These are phyloP conservation scores for Amazona vittata DNA, from an alignment of 2,113 vertebrate genomes.

Conservation along the genomic window DNA sequence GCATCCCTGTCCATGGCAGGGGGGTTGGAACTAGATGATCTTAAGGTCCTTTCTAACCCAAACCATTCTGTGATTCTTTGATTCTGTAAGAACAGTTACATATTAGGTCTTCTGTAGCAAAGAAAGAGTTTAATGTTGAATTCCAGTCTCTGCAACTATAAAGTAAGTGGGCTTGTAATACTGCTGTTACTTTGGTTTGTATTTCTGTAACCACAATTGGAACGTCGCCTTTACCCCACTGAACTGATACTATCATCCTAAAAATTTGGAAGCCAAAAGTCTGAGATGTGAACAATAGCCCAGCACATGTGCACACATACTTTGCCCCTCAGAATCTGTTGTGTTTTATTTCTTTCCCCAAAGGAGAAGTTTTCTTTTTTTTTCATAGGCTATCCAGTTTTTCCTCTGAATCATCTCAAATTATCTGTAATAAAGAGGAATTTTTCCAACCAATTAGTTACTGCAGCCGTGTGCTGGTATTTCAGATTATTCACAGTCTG, in stretches of 20 bases:
- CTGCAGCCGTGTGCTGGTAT: slow-evolving; percentile 25
- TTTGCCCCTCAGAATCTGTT: not conserved
- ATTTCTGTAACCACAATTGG: slow-evolving; percentile 22
- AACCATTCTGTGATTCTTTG: not conserved
- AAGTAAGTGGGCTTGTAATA: not conserved
- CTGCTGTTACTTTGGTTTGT: slow-evolving; percentile 14
- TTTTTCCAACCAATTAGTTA: slow-evolving; percentile 62
- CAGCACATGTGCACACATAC: not conserved
- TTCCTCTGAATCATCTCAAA: slow-evolving; percentile 19
- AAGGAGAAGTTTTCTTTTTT: slow-evolving; percentile 3
- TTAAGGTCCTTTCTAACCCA: not conserved
- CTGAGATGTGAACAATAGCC: slow-evolving; percentile 36
- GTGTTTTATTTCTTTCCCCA: not conserved
- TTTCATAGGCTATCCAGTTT: not conserved
- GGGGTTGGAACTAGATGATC: not conserved
- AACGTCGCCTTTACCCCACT: slow-evolving; percentile 35
- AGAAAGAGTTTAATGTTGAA: not conserved
- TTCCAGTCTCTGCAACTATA: not conserved
- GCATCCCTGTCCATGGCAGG: not conserved
- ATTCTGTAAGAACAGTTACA: not conserved
- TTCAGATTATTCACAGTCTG: slow-evolving; percentile 68
- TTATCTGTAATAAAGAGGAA: slow-evolving; percentile 50
- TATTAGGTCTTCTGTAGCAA: not conserved
- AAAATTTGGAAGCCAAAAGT: slow-evolving; percentile 24
- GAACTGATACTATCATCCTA: slow-evolving; percentile 23